Percentiles rank a stretch among this genome's conserved stretches.
These are phyloP conservation scores for Nothobranchius kuhntae DNA, from an alignment of 2,113 vertebrate genomes.

Conservation along the genomic window DNA sequence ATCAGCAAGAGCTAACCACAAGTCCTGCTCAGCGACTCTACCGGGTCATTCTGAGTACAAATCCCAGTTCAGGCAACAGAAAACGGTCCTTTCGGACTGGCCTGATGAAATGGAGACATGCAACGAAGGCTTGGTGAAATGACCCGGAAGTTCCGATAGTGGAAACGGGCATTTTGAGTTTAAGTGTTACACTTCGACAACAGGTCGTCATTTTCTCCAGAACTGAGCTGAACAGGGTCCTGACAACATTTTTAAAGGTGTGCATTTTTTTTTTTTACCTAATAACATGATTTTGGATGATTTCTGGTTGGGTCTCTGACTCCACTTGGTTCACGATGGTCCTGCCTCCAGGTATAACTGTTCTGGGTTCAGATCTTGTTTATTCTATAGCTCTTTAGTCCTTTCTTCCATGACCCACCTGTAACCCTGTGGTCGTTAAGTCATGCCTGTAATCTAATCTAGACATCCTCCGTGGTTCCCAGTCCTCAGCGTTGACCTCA, in stretches of 20 bases:
- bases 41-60: too few relatives aligned
- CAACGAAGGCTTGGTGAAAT: too few relatives aligned
- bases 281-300: neutral
- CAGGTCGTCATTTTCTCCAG: slow-evolving; percentile 1
- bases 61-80: too few relatives aligned
- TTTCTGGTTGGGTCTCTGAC: neutral
- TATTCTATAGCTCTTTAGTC: slow-evolving; percentile 67
- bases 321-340: neutral
- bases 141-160: too few relatives aligned
- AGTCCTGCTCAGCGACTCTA: too few relatives aligned
- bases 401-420: slow-evolving; percentile 35
- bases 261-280: neutral
- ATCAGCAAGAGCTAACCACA: too few relatives aligned
- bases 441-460: slow-evolving; percentile 44
- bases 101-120: too few relatives aligned
- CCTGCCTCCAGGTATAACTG: neutral
- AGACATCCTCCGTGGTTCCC: slow-evolving; percentile 1
- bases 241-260: neutral
- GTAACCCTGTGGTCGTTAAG: slow-evolving; percentile 51
- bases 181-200: slow-evolving; percentile 14
- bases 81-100: too few relatives aligned
- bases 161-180: too few relatives aligned
- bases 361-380: slow-evolving; percentile 45
- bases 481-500: too few relatives aligned
- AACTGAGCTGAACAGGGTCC: slow-evolving; percentile 25